These are phyloP conservation scores for Salminus brasiliensis DNA, from an alignment of 2,113 vertebrate species.

Conservation along the genomic window DNA sequence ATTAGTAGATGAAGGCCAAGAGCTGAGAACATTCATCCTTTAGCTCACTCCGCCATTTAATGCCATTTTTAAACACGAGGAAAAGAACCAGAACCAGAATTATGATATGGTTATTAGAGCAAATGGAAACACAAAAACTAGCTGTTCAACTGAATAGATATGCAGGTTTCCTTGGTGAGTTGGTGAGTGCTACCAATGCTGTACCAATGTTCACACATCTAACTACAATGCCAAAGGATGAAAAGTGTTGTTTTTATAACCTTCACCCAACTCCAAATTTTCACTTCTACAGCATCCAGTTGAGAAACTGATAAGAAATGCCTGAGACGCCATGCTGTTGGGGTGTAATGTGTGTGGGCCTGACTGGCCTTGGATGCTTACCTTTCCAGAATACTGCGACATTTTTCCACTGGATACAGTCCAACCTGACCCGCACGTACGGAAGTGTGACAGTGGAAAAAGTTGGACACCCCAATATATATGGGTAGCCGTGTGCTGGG, in stretches of 20 bases:
- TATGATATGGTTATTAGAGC: too few species aligned
- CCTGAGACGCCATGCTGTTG: not conserved
- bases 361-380: constrained; percentile 70
- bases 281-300: not conserved
- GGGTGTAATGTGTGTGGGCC: constrained; percentile 21
- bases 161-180: too few species aligned
- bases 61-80: too few species aligned
- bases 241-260: too few species aligned
- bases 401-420: constrained; percentile 77
- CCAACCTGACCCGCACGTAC: constrained; percentile 71
- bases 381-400: constrained; percentile 92
- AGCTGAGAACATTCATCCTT: not conserved
- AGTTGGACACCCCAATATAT: constrained; percentile 79
- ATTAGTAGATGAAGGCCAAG: not conserved
- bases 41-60: too few species aligned
- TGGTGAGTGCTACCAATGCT: too few species aligned
- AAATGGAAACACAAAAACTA: too few species aligned
- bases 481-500: constrained; percentile 50
- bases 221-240: too few species aligned
- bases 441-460: constrained; percentile 66
- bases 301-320: not conserved
- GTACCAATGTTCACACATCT: too few species aligned
- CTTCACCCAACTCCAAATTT: not conserved
- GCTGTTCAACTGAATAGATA: too few species aligned
- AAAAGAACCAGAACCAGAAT: too few species aligned